These are phyloP conservation scores for Pelodiscus sinensis DNA, from an alignment of 2,113 vertebrate genomes.

Conservation along the genomic window DNA sequence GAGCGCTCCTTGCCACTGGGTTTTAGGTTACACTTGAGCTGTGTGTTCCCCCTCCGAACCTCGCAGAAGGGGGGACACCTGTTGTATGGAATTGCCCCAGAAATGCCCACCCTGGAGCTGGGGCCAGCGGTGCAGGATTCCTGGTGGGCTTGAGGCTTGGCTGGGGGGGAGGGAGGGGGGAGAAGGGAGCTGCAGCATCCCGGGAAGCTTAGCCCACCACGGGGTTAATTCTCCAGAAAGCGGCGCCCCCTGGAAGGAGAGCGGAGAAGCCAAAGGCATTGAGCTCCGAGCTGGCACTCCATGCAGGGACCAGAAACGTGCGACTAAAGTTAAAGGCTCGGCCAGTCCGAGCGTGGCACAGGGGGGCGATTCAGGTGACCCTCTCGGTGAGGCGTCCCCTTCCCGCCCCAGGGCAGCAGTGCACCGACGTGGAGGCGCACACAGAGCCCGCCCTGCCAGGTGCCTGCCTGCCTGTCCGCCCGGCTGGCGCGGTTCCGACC, in stretches of 20 bases:
- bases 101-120: background rate
- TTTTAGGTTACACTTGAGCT: constrained; percentile 23
- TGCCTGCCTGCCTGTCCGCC: too few species aligned
- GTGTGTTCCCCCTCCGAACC: background rate
- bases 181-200: background rate
- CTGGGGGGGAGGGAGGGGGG: background rate
- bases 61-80: background rate
- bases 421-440: too few species aligned
- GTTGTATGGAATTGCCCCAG: background rate
- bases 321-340: background rate
- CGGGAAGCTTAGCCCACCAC: background rate
- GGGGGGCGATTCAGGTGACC: too few species aligned
- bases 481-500: too few species aligned
- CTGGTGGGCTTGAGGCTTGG: background rate
- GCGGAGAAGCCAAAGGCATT: background rate
- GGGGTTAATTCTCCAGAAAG: background rate
- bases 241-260: background rate
- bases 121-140: background rate
- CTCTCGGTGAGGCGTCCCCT: too few species aligned
- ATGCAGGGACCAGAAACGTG: too few species aligned
- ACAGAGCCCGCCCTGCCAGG: too few species aligned
- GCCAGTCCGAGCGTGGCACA: background rate
- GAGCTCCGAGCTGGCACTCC: background rate
- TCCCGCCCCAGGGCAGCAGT: too few species aligned
- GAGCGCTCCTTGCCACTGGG: constrained; percentile 6